Evolutionary conservation across 2,888 invertebrate species (phyloP).

Genomic region (Eubasilissa splendida): DNA sequence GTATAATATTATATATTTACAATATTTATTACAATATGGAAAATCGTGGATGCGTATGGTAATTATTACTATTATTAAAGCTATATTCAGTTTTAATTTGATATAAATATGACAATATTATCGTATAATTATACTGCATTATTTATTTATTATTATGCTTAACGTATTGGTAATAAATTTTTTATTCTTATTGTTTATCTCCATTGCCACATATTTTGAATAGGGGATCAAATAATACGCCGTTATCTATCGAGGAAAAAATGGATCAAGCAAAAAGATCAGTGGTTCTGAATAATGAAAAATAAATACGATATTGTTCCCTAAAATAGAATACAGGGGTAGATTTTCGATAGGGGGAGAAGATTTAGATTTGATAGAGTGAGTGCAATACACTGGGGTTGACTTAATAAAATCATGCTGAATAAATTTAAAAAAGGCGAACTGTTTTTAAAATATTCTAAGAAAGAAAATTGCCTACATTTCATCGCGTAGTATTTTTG

Average conservation of each 20-base stretch:
- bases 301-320: conserved; percentile 50
- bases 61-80: too few species aligned
- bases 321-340: conserved; percentile 1
- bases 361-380: background rate
- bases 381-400: conserved; percentile 1
- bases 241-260: conserved; percentile 25
- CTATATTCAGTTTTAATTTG: too few species aligned
- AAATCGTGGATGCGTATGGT: too few species aligned
- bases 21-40: too few species aligned
- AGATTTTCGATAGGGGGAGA: background rate
- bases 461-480: too few species aligned
- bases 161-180: conserved; percentile 11
- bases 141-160: conserved; percentile 20
- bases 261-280: conserved; percentile 62
- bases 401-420: background rate
- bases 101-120: background rate
- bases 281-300: conserved; percentile 65
- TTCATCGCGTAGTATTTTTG: too few species aligned
- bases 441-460: too few species aligned
- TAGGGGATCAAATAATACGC: conserved; percentile 4
- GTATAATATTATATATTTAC: too few species aligned
- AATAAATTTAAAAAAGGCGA: too few species aligned
- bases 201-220: conserved; percentile 2
- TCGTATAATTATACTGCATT: background rate
- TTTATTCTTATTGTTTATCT: conserved; percentile 1